Conservation (phyloP, 2,888 invertebrate genomes). For the Nesidiocoris tenuis region DNA sequence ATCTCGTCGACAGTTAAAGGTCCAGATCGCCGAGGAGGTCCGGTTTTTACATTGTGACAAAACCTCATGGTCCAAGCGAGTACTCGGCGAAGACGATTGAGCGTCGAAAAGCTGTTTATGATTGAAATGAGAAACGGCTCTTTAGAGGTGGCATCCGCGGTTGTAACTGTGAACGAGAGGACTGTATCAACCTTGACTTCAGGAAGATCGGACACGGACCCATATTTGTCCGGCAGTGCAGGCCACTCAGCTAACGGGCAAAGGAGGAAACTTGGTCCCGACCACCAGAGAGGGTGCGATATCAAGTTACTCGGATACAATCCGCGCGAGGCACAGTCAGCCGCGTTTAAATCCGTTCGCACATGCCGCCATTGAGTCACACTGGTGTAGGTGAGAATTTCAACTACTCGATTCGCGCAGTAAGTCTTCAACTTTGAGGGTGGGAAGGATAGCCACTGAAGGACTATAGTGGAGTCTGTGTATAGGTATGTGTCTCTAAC, state of each 20-base stretch:
- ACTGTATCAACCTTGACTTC: neutral
- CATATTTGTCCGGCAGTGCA: neutral
- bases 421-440: neutral
- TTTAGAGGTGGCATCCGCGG: no score
- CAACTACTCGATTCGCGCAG: conserved; percentile 4
- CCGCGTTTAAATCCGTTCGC: neutral
- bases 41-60: neutral
- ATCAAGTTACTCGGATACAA: neutral
- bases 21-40: neutral
- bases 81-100: neutral
- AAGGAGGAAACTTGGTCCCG: conserved; percentile 11
- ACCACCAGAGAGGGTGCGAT: neutral
- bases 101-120: neutral
- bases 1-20: neutral
- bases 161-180: neutral
- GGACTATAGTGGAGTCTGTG: neutral
- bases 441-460: neutral
- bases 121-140: no score
- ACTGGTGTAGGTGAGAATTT: neutral
- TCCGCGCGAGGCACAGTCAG: conserved; percentile 26
- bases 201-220: no score
- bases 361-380: conserved; percentile 21
- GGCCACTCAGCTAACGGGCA: conserved; percentile 5
- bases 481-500: neutral
- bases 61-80: neutral